Base-by-base conservation (phyloP, 2,888 invertebrate genomes). In the Strigamia maritima region DNA sequence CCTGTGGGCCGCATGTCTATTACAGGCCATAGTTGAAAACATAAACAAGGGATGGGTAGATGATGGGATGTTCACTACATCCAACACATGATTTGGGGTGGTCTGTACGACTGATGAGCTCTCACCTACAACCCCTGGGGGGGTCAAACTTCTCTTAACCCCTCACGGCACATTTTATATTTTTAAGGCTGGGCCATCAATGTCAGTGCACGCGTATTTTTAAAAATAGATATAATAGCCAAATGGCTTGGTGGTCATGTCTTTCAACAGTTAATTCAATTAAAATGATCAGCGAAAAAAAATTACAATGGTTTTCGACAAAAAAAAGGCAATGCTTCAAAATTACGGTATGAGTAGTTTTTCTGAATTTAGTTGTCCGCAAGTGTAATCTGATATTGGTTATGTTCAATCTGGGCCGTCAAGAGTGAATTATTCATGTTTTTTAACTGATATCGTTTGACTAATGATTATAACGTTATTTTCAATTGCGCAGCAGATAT, bases 151-250 rank as follows among this genome's bases (percentile, higher is more conserved):
- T 70, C 70, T 24, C 70, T 14, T 70, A 70, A 70, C 70, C 70
- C 70, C 70, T 70, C 70, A 70, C 28, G 70, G 70, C 70, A 70
- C 26, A 70, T 70, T 70, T 70, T 70, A 70, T 70, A 70, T 70
- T 70, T 28, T 70, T 70, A 70, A 70, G 70, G 70, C 70, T 70
- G 70, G 70, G 70, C 70, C 70, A 70, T 70, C 70, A 70, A 70
- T 70, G 70, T 70, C 70, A 70, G 70, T 26, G 14, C 26, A 16
- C 28, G 70, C 26, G 70, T 70, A 70, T 70, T 70, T 70, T 70
- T 26, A 70, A 70, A 70, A 70, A 70, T 70, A 70, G n/a, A 26
- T 70, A 70, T 70, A 70, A 70, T 70, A 70, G 70, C 70, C 70
- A 70, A 60, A 70, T 70, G 70, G 28, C 70, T 70, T 70, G 70